Percentiles rank a stretch among this genome's conserved stretches.
Conservation (phyloP, 2,113 vertebrate species). For the Elephas maximus region DNA sequence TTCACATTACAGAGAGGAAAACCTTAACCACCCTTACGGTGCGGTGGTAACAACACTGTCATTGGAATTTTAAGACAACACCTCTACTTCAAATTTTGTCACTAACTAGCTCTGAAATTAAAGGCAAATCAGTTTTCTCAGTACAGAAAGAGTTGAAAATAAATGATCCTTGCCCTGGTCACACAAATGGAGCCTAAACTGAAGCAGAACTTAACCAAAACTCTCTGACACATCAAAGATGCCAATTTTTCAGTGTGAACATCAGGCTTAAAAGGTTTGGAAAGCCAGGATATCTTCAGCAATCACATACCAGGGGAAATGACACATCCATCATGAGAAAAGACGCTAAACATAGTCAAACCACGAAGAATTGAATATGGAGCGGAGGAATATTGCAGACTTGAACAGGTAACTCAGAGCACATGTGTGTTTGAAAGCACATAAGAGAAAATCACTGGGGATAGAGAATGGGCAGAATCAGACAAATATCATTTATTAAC, state of each 20-base stretch:
- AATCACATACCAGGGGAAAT: background rate
- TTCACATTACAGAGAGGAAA: background rate
- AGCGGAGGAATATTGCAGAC: background rate
- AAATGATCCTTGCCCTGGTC: background rate
- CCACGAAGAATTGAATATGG: accelerated
- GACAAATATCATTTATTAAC: too few species aligned
- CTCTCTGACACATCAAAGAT: background rate
- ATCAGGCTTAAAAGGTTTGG: background rate
- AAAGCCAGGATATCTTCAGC: background rate
- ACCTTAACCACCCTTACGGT: background rate
- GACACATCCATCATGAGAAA: background rate
- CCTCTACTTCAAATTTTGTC: background rate
- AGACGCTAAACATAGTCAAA: background rate
- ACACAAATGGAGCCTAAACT: background rate
- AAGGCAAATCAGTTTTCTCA: background rate
- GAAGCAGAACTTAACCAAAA: background rate
- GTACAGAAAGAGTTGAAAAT: background rate
- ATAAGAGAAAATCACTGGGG: background rate
- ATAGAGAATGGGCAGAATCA: background rate
- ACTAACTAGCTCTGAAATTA: background rate
- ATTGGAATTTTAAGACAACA: background rate
- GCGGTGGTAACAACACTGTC: background rate
- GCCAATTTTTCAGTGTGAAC: background rate
- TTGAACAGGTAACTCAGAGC: background rate
- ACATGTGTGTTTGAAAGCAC: background rate